Evolutionary conservation across 2,797 vertebrate species (phyloP).

Genomic region (Eulemur coronatus): DNA sequence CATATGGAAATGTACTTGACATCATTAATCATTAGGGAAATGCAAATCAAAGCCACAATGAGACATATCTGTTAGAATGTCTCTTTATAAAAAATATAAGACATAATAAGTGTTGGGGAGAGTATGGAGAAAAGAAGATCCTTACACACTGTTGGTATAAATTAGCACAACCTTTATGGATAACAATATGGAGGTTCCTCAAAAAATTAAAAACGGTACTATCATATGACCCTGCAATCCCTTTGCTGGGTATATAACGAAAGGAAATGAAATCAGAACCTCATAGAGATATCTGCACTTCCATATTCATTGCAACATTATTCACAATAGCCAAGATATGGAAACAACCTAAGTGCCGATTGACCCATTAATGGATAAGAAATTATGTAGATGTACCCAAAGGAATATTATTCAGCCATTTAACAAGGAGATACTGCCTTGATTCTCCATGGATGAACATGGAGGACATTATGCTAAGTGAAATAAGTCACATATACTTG

Average conservation of each 20-base stretch:
- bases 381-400: not conserved
- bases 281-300: not conserved
- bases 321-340: not conserved
- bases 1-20: not conserved
- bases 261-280: not conserved
- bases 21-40: not conserved
- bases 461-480: not conserved
- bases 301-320: not conserved
- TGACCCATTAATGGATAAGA: too few relatives aligned
- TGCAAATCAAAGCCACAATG: not conserved
- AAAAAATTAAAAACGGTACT: not conserved
- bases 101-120: not conserved
- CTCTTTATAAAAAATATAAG: not conserved
- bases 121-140: not conserved
- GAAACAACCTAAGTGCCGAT: not conserved
- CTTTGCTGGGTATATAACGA: too few relatives aligned
- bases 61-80: not conserved
- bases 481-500: not conserved
- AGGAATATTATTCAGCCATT: not conserved
- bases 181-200: not conserved
- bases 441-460: not conserved
- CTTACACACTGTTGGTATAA: not conserved
- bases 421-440: not conserved
- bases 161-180: not conserved
- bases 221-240: not conserved